Evolutionary conservation across 2,113 vertebrate genomes (phyloP).

Genomic region (Daubentonia madagascariensis): DNA sequence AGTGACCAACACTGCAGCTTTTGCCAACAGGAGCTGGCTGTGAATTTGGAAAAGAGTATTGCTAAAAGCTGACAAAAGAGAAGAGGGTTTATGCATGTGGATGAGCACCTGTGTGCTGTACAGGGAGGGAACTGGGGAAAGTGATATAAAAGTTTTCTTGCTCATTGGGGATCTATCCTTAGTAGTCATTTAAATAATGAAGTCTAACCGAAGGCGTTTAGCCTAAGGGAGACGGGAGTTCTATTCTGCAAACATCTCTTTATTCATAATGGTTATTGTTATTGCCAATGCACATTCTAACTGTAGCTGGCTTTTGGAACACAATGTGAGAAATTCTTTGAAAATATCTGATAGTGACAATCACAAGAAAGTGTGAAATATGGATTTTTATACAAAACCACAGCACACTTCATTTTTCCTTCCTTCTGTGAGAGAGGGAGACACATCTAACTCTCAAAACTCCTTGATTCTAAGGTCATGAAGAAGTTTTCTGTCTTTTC

Average conservation of each 20-base stretch:
- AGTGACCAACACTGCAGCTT: background rate
- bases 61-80: background rate
- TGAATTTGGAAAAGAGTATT: background rate
- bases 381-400: background rate
- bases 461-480: too few relatives aligned
- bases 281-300: accelerated
- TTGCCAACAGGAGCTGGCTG: conserved; percentile 14
- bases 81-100: background rate
- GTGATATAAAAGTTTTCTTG: background rate
- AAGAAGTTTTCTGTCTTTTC: background rate
- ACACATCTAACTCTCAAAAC: accelerated
- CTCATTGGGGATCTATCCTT: background rate
- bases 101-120: too few relatives aligned
- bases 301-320: background rate
- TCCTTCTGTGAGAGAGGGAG: background rate
- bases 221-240: background rate
- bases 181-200: background rate
- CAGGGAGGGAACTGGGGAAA: background rate
- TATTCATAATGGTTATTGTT: too few relatives aligned
- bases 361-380: background rate
- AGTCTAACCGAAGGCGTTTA: background rate
- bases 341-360: background rate
- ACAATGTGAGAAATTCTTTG: background rate
- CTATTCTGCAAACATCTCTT: background rate
- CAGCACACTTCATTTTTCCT: background rate